Base-by-base conservation (phyloP, 2,888 invertebrate species). In the Linnaemya tessellans region DNA sequence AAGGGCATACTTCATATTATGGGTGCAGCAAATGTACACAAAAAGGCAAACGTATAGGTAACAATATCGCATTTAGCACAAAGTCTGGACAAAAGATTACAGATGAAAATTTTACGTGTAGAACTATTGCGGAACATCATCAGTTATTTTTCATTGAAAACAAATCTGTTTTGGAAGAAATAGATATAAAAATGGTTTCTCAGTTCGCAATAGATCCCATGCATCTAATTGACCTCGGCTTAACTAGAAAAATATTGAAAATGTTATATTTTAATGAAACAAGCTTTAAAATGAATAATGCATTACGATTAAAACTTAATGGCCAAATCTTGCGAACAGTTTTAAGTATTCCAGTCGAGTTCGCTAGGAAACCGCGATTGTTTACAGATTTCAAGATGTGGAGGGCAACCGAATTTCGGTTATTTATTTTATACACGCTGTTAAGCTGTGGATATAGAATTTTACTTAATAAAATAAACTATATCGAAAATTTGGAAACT, bases 161-260 rank as follows among this genome's bases (percentile, higher is more conserved):
- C 15, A 56, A 56, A 56, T 56, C 56, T 35, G 58, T 60, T 35
- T 58, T 58, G n/a, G 30, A 35, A 58, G 58, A 58, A 58, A 58
- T 56, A 13, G 56, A 15, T 7, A 56, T 56, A 56, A 56, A 56
- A 56, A 56, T 56, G 15, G 56, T 56, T 15, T 30, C 11, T 8
- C 30, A 58, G 56, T 58, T 58, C 8, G 30, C 56, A 58, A 58
- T 25, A 18, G 56, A 56, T 25, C 56, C 25, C 5, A 56, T 56
- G 56, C 13, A 56, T 15, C 56, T 56, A 2, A 56, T 58, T n/a
- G 56, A 58, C 56, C 56, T 58, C 8, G 56, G 30, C 30, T 58
- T 58, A 30, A 58, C 56, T n/a, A 58, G 56, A 58, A 58, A 58
- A 8, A 13, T 58, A 58, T 58, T 58, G 22, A 58, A 58, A 58